These are phyloP conservation scores for Notechis scutatus DNA, from an alignment of 2,113 vertebrate genomes.

Conservation along the genomic window DNA sequence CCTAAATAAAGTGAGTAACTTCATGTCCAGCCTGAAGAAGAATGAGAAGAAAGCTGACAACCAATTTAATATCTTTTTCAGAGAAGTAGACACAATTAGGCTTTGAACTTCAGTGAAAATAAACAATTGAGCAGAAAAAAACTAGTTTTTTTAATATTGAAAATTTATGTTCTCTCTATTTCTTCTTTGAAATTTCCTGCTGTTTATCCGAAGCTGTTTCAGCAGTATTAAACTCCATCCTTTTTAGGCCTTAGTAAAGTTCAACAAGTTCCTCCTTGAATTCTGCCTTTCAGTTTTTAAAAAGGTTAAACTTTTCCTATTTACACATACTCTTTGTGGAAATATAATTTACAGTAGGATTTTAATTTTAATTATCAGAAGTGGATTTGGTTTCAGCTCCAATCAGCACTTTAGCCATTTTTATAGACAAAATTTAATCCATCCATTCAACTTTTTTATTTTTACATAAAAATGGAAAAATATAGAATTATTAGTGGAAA, in stretches of 20 bases:
- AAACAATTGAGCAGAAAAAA: neutral
- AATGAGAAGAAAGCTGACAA: neutral
- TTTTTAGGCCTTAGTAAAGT: neutral
- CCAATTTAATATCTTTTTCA: neutral
- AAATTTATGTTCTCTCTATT: neutral
- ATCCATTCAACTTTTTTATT: neutral
- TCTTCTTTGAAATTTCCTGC: neutral
- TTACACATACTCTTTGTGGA: neutral
- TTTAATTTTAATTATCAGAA: neutral
- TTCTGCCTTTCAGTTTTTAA: neutral
- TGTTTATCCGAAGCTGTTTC: neutral
- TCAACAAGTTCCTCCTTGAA: neutral
- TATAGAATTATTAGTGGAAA: neutral
- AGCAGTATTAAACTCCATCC: neutral
- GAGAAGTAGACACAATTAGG: neutral
- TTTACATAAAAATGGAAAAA: neutral
- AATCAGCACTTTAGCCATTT: neutral
- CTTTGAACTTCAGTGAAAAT: neutral
- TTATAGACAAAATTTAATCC: neutral
- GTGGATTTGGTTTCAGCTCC: neutral
- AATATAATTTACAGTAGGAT: neutral
- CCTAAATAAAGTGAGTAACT: neutral
- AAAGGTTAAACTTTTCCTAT: neutral
- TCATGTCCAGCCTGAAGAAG: neutral
- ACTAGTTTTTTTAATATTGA: neutral